Evolutionary conservation across 2,888 invertebrate genomes (phyloP), one percentile per base, ranked within the genome.

Genomic region (Plagodis dolabraria): DNA sequence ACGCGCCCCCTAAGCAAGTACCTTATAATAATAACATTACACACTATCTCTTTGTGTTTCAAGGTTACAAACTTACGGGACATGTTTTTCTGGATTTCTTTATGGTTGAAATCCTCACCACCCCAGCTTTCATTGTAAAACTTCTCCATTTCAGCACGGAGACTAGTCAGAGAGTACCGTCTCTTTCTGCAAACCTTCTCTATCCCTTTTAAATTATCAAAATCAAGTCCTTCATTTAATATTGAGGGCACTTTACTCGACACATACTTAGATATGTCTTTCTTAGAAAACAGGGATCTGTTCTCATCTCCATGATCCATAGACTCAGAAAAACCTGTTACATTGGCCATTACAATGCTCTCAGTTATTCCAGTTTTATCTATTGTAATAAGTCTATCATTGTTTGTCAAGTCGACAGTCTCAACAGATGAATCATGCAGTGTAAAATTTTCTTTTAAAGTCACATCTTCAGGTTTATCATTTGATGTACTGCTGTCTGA

Each of bases 61-160:
- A 22, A 2, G 22, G 22, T 22, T 22, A 22, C 22, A 22, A 22
- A 87, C 93, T 92, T 88, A 96, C 96, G 91, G 65, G 95, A 94
- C 96, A 96, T 96, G 69, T 88, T 83, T 64, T 89, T 94, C 69
- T 94, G 93, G 57, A 95, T 86, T 65, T 93, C 91, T 2, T 86
- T 77, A 42, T 96, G 83, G 69, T 93, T 94, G 67, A 95, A 95
- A 63, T 94, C 86, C 80, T 95, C 95, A 51, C 94, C 94, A 0
- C 94, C 94, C 94, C 95, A 95, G 67, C 94, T 94, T 64, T 94
- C 92, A 76, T 95, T 94, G 74, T 95, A 95, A 83, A 95, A 95
- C 60, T 93, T 92, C 60, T 93, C 92, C 94, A 95, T 94, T 72
- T 94, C 94, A 1, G 82, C 87, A 45, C 89, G 82, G 50, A 92